Evolutionary conservation across 2,888 invertebrate species (phyloP).

Genomic region (Rhingia rostrata): DNA sequence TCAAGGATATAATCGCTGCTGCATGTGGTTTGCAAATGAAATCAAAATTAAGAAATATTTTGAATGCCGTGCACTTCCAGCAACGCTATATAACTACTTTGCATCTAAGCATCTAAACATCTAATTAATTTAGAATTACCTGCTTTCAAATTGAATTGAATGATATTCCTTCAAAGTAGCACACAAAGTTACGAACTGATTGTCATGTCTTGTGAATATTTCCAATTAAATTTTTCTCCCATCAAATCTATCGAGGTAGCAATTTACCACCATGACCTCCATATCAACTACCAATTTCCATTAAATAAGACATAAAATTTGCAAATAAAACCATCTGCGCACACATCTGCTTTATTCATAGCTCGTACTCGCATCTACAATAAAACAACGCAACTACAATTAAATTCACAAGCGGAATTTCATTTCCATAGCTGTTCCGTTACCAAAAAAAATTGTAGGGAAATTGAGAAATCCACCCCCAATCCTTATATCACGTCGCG

Average conservation of each 20-base stretch:
- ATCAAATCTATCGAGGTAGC: constrained; percentile 11
- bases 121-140: background rate
- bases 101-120: too few species aligned
- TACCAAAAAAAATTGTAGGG: constrained; percentile 1
- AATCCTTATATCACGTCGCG: constrained; percentile 57
- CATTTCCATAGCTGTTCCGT: constrained; percentile 59
- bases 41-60: too few species aligned
- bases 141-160: background rate
- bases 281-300: constrained; percentile 57
- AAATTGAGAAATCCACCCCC: constrained; percentile 24
- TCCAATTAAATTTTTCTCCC: constrained; percentile 2
- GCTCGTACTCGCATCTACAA: constrained; percentile 64
- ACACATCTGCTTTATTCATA: constrained; percentile 62
- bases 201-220: background rate
- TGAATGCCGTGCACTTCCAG: too few species aligned
- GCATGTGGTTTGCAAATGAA: too few species aligned
- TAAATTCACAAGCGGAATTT: constrained; percentile 70
- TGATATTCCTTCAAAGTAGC: background rate
- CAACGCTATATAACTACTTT: too few species aligned
- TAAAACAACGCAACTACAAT: constrained; percentile 68
- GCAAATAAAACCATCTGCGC: constrained; percentile 59
- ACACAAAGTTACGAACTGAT: background rate
- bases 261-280: constrained; percentile 37
- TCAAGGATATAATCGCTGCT: too few species aligned
- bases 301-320: constrained; percentile 70